Evolutionary conservation across 35 echinoderm and acorn worm genomes (phyloP).

Genomic region (Diadema setosum): DNA sequence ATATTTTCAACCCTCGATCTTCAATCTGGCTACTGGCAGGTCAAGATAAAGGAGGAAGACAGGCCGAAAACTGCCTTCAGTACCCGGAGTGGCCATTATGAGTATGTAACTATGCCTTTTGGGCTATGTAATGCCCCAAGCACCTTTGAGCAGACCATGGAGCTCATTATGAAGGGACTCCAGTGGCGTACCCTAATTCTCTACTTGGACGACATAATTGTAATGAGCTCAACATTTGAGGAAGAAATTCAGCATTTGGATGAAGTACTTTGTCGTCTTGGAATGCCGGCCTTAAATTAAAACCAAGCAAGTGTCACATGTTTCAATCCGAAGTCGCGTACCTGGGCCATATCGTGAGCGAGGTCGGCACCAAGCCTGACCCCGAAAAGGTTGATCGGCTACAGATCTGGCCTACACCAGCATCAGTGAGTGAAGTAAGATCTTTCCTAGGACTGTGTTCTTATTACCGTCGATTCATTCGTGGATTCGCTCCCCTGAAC

Average conservation of each 20-base stretch:
- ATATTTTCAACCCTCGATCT: conserved; percentile 50
- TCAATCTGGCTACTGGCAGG: conserved; percentile 62
- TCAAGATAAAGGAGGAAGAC: no score
- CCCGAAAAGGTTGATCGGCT: not conserved
- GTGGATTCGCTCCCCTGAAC: not conserved
- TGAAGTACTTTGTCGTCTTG: not conserved
- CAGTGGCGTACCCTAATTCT: not conserved
- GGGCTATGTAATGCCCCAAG: no score
- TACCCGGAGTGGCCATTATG: conserved; percentile 27
- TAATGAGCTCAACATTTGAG: not conserved
- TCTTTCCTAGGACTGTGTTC: conserved; percentile 13
- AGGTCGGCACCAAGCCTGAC: not conserved
- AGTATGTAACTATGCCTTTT: conserved; percentile 43
- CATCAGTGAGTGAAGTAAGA: not conserved
- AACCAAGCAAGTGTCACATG: no score
- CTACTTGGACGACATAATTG: not conserved
- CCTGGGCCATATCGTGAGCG: not conserved
- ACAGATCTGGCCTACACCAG: not conserved
- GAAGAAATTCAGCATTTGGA: not conserved
- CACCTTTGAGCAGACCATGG: conserved; percentile 63
- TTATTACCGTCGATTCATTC: conserved; percentile 16
- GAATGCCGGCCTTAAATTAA: not conserved
- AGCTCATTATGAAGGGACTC: conserved; percentile 42
- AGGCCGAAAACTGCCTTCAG: conserved; percentile 57
- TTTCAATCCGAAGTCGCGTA: no score